A percentile compares a stretch with the other conserved stretches of the same genome.
Conservation (phyloP, 1,140 invertebrate species). For the Bombus pyrosoma region DNA sequence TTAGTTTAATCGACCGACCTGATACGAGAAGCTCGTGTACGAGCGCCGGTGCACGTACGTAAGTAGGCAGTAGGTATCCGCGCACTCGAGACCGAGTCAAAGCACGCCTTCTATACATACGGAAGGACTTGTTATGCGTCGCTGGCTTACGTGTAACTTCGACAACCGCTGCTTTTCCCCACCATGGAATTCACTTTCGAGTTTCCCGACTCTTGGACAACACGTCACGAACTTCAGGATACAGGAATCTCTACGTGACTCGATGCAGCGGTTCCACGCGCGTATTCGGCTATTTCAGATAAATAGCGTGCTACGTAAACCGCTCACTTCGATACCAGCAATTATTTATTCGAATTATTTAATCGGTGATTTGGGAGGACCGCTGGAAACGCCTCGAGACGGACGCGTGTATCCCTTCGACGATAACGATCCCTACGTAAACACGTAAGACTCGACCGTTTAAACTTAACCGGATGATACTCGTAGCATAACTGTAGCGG, state of each 20-base stretch:
- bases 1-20: conserved; percentile 73
- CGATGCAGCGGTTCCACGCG: neutral
- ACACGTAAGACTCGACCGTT: neutral
- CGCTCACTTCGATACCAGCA: neutral
- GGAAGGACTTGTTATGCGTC: conserved; percentile 40
- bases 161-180: conserved; percentile 22
- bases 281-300: neutral
- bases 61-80: conserved; percentile 18
- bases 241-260: conserved; percentile 13
- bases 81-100: conserved; percentile 24
- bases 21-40: conserved; percentile 62
- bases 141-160: conserved; percentile 49
- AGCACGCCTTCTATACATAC: conserved; percentile 19
- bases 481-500: conserved; percentile 15
- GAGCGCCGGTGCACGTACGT: conserved; percentile 46
- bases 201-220: conserved; percentile 55
- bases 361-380: no score
- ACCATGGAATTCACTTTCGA: conserved; percentile 44
- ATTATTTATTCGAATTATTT: neutral
- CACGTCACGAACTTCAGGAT: conserved; percentile 36
- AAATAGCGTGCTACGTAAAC: neutral
- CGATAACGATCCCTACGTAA: neutral
- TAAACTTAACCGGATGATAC: conserved; percentile 27
- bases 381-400: neutral
- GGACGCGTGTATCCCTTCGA: no score